Evolutionary conservation across 1,140 invertebrate genomes (phyloP).

Genomic region (Drosophila pruinosa): DNA sequence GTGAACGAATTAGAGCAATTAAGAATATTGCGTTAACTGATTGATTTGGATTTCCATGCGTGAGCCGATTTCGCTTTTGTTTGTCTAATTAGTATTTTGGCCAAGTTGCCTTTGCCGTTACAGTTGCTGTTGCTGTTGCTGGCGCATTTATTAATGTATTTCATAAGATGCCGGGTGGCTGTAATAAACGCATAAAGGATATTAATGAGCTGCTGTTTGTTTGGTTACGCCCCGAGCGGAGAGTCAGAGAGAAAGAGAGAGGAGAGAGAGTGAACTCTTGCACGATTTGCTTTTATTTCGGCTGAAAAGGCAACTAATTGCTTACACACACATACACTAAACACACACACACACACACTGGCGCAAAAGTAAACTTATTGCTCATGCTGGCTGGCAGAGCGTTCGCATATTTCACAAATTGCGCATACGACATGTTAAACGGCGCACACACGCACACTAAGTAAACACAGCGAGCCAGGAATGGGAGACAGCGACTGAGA

Average conservation of each 20-base stretch:
- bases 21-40: conserved; percentile 63
- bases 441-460: conserved; percentile 45
- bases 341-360: background rate
- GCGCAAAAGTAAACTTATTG: conserved; percentile 55
- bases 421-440: conserved; percentile 80
- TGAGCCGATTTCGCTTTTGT: conserved; percentile 37
- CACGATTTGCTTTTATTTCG: conserved; percentile 75
- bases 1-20: conserved; percentile 70
- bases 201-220: conserved; percentile 77
- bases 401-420: conserved; percentile 78
- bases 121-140: conserved; percentile 6
- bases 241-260: background rate
- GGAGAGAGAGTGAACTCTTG: background rate
- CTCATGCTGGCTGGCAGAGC: conserved; percentile 60
- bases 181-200: conserved; percentile 81
- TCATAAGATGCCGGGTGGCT: conserved; percentile 60
- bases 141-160: conserved; percentile 70
- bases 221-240: conserved; percentile 22
- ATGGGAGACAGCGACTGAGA: conserved; percentile 32
- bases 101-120: background rate
- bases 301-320: conserved; percentile 81
- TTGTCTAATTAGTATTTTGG: conserved; percentile 52
- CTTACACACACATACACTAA: conserved; percentile 50
- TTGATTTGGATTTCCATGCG: conserved; percentile 56
- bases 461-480: too few species aligned